A percentile compares a stretch with the other conserved stretches of the same genome.
These are phyloP conservation scores for Odontesthes bonariensis DNA, from an alignment of 2,113 vertebrate species.

Conservation along the genomic window DNA sequence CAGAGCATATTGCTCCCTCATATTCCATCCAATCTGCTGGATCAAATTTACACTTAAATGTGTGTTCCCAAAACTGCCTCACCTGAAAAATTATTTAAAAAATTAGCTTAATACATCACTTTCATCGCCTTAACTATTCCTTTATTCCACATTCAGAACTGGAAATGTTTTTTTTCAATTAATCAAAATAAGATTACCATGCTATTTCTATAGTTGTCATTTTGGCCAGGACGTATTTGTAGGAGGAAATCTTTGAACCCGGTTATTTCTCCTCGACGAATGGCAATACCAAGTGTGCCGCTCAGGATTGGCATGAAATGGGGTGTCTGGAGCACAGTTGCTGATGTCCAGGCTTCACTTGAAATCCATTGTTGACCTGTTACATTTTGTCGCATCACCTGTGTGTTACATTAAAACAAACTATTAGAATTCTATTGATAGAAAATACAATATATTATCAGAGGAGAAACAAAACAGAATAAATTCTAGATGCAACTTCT, in stretches of 20 bases:
- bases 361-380: constrained; percentile 79
- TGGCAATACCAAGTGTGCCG: constrained; percentile 70
- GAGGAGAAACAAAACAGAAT: too few species aligned
- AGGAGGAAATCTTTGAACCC: constrained; percentile 56
- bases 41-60: constrained; percentile 58
- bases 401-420: too few species aligned
- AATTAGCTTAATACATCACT: too few species aligned
- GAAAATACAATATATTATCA: too few species aligned
- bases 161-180: too few species aligned
- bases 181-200: constrained; percentile 32
- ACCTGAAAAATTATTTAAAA: constrained; percentile 33
- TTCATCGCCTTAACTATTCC: too few species aligned
- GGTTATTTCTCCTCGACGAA: constrained; percentile 73
- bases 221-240: constrained; percentile 33
- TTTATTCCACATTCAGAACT: too few species aligned
- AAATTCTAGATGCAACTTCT: too few species aligned
- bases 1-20: constrained; percentile 55
- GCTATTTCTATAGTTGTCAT: constrained; percentile 27
- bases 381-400: constrained; percentile 69
- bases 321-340: constrained; percentile 47
- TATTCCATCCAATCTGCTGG: constrained; percentile 27
- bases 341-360: constrained; percentile 65
- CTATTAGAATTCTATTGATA: too few species aligned
- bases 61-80: constrained; percentile 59
- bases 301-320: constrained; percentile 57